These are phyloP conservation scores for Thalassophryne amazonica DNA, from an alignment of 2,797 vertebrate species.

Conservation along the genomic window DNA sequence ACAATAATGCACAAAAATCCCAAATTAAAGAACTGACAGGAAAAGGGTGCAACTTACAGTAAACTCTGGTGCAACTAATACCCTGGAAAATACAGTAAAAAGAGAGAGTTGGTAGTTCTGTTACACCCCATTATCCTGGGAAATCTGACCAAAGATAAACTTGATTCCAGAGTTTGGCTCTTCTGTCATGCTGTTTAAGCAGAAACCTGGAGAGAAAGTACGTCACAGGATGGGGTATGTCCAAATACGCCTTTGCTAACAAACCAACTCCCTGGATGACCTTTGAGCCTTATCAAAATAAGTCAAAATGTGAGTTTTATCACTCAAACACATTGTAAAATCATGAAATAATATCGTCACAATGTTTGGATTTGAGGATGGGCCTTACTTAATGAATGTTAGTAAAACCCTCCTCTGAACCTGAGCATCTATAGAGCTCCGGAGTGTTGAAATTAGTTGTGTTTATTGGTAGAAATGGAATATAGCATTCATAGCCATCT, in stretches of 20 bases:
- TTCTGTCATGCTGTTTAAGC: constrained; percentile 49
- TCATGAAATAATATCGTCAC: constrained; percentile 18
- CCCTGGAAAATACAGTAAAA: too few species aligned
- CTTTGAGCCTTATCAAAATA: constrained; percentile 55
- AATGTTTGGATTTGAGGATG: constrained; percentile 8
- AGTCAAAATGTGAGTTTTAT: constrained; percentile 28
- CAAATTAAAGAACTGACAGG: too few species aligned
- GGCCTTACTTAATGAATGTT: too few species aligned
- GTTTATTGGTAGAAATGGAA: too few species aligned
- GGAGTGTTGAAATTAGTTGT: too few species aligned
- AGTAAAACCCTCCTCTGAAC: too few species aligned
- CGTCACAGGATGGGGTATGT: constrained; percentile 66
- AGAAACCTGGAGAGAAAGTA: constrained; percentile 41
- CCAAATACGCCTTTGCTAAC: constrained; percentile 57
- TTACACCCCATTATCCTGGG: background rate
- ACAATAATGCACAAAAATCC: too few species aligned
- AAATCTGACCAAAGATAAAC: constrained; percentile 27
- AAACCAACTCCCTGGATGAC: constrained; percentile 52
- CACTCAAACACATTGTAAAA: background rate
- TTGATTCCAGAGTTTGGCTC: constrained; percentile 45
- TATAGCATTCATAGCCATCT: too few species aligned
- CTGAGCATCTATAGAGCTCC: too few species aligned
- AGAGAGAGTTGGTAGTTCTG: too few species aligned
- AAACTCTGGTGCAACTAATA: too few species aligned
- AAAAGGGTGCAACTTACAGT: too few species aligned